Percentiles rank a stretch among this genome's conserved stretches.
Evolutionary conservation across 1,140 invertebrate genomes (phyloP).

Genomic region (Meloidogyne floridensis): DNA sequence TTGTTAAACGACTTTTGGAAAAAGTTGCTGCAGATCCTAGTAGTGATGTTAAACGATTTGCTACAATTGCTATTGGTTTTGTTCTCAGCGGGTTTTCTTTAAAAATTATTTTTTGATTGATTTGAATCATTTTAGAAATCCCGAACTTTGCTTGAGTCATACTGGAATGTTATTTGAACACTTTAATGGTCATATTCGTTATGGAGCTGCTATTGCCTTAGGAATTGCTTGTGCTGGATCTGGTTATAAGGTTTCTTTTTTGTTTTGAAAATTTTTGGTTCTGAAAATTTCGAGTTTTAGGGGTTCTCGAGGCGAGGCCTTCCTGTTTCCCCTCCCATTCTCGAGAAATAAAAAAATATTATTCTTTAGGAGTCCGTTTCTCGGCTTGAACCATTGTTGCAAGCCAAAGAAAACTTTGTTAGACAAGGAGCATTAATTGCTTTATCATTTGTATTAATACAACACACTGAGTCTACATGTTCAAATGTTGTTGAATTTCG

Average conservation of each 20-base stretch:
- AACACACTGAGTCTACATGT: conserved; percentile 92
- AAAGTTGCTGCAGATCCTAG: conserved; percentile 97
- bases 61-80: conserved; percentile 94
- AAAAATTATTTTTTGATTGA: neutral
- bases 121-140: conserved; percentile 53
- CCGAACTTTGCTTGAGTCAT: conserved; percentile 61
- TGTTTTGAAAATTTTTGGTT: too few species aligned
- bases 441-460: conserved; percentile 89
- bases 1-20: conserved; percentile 88
- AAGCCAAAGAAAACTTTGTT: conserved; percentile 98
- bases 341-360: too few species aligned
- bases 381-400: conserved; percentile 95
- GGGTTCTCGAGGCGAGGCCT: too few species aligned
- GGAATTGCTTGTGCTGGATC: conserved; percentile 98
- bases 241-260: conserved; percentile 74
- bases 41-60: conserved; percentile 94
- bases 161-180: conserved; percentile 80
- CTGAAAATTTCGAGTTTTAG: too few species aligned
- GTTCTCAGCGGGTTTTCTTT: conserved; percentile 79
- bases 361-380: conserved; percentile 83
- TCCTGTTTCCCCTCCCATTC: too few species aligned
- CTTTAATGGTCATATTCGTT: conserved; percentile 98
- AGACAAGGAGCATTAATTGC: conserved; percentile 83
- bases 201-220: conserved; percentile 96
- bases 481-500: conserved; percentile 86